phyloP scores from a whole-genome alignment of 2,888 invertebrate genomes.

The Icerya purchasi region DNA sequence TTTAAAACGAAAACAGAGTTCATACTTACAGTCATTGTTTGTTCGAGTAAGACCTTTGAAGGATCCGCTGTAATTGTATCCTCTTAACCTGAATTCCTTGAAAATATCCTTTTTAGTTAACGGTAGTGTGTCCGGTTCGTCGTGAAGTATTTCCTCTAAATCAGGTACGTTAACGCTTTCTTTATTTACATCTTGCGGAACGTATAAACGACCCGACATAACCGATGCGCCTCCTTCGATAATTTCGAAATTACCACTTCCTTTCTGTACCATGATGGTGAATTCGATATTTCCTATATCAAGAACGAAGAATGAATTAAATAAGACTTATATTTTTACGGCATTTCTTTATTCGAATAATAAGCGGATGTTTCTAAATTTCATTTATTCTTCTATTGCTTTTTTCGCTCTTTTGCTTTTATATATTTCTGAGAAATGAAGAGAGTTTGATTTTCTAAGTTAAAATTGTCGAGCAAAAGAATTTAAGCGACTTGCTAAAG shows the following conservation, averaged over 20 bases:
- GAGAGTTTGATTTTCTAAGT: no score
- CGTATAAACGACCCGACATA: conserved; percentile 44
- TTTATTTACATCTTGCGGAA: conserved; percentile 32
- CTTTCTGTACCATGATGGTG: conserved; percentile 35
- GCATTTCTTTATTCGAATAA: no score
- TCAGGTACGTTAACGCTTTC: conserved; percentile 31
- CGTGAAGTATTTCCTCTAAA: conserved; percentile 24
- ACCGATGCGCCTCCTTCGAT: conserved; percentile 45
- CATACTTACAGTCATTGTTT: conserved; percentile 28
- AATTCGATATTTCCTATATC: conserved; percentile 28
- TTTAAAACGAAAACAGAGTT: no score
- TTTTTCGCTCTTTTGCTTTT: no score
- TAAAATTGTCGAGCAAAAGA: no score
- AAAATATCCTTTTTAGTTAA: conserved; percentile 30
- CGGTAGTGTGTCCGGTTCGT: conserved; percentile 28
- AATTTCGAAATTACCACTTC: conserved; percentile 36
- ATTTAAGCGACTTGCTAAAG: no score
- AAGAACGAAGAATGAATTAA: no score
- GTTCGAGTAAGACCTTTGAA: conserved; percentile 37
- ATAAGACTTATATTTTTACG: no score
- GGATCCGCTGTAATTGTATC: conserved; percentile 35
- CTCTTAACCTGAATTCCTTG: conserved; percentile 29
- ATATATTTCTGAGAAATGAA: no score
- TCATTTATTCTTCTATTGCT: no score
- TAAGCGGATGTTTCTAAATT: no score